These are phyloP conservation scores for Sylvilagus floridanus DNA, from an alignment of 2,797 vertebrate species.

Conservation along the genomic window DNA sequence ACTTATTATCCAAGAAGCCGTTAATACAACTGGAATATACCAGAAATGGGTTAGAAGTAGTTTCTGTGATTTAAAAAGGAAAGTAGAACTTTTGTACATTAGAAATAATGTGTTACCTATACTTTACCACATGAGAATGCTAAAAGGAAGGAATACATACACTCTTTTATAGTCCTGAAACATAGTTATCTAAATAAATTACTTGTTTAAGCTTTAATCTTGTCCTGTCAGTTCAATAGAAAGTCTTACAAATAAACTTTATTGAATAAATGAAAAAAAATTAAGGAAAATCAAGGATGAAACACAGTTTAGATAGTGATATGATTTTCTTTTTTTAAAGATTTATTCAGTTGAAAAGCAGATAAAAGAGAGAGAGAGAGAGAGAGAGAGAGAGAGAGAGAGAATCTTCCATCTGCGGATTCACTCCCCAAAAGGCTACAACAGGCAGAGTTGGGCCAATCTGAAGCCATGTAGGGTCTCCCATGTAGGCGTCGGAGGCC, in stretches of 20 bases:
- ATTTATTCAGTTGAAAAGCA: too few species aligned
- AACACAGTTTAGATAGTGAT: background rate
- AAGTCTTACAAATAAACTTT: background rate
- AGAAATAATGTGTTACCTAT: background rate
- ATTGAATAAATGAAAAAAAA: background rate
- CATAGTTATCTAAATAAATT: background rate
- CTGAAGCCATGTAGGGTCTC: too few species aligned
- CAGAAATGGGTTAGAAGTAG: background rate
- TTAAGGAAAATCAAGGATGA: background rate
- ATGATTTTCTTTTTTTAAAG: too few species aligned
- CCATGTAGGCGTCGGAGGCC: too few species aligned
- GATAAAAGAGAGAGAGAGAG: too few species aligned
- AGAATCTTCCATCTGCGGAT: too few species aligned
- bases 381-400: too few species aligned
- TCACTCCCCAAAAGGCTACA: too few species aligned
- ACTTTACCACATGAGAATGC: background rate
- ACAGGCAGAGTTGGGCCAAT: too few species aligned
- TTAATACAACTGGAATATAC: slow-evolving; percentile 61
- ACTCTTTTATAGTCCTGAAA: background rate
- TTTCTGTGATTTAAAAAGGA: background rate
- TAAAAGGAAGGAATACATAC: background rate
- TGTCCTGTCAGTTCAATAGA: background rate
- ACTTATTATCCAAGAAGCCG: slow-evolving; percentile 54
- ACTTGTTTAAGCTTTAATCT: slow-evolving; percentile 30
- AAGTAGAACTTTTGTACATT: background rate